Base-by-base conservation (phyloP, 2,888 invertebrate genomes). In the Pristionchus japonicus region DNA sequence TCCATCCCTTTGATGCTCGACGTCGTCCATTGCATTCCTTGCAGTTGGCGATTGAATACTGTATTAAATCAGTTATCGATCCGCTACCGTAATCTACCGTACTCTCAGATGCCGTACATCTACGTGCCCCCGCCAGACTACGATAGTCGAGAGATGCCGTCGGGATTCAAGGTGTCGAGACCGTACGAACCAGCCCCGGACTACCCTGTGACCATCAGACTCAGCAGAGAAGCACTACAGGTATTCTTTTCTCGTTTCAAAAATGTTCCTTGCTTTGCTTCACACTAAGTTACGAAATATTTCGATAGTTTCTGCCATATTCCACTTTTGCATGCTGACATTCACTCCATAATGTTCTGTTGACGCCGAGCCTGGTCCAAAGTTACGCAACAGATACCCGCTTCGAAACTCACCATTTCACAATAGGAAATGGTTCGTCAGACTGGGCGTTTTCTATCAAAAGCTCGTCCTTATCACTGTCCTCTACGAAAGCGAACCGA, bases 51-150 rank as follows among this genome's bases (percentile, higher is more conserved):
- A 4, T 37, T 7, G 40, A 23, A 27, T 74, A 74, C 74, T 40
- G 40, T 74, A 40, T 23, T 9, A 4, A 9, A 34, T 31, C 31
- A 31, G 31, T 34, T 34, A 34, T 34, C 31, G 31, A 67, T 67
- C 34, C 11, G 3, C 3, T 67, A 67, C 67, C 67, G 67, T 67
- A 67, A 64, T 20, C 64, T 64, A 64, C 64, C 64, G 64, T 70
- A 37, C 27, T 74, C 64, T 23, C 23, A 74, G 74, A 86, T 86
- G 86, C 86, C 86, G 20, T 86, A 86, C 47, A 64, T 86, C 86
- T 86, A 67, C 67, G 67, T 86, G n/a, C 86, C 86, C 13, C 64
- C 64, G 37, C 47, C 86, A n/a, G 86, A 86, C 47, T 86, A 86
- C 67, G 67, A 64, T 4, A 31, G 31, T 17, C 2, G 31, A 11